A percentile compares a stretch with the other conserved stretches of the same genome.
These are phyloP conservation scores for Phymatocera aterrima DNA, from an alignment of 2,888 invertebrate genomes.

Conservation along the genomic window DNA sequence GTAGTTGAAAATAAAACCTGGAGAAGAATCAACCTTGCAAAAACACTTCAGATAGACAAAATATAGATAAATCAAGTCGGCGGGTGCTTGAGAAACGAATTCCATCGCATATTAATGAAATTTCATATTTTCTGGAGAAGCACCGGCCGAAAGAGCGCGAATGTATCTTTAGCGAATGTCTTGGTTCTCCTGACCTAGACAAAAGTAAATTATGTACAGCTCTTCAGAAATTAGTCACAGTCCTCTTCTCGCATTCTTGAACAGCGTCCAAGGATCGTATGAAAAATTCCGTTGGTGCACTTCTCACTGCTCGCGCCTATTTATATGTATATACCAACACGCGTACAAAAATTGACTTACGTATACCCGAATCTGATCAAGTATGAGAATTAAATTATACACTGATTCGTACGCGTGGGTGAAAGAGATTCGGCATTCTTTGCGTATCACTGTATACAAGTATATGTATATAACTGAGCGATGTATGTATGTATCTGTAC, in stretches of 20 bases:
- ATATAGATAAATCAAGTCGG: background rate
- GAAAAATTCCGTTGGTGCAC: background rate
- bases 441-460: background rate
- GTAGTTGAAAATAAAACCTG: background rate
- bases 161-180: conserved; percentile 53
- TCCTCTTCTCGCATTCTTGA: conserved; percentile 38
- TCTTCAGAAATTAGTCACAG: conserved; percentile 39
- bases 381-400: background rate
- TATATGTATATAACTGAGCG: too few relatives aligned
- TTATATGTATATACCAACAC: background rate
- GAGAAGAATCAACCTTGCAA: background rate
- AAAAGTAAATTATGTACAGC: conserved; percentile 45
- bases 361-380: too few relatives aligned
- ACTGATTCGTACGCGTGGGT: conserved; percentile 21
- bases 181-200: conserved; percentile 47
- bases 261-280: conserved; percentile 35
- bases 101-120: background rate
- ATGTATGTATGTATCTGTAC: too few relatives aligned
- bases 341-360: background rate
- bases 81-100: background rate
- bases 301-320: background rate
- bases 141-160: background rate
- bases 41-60: background rate
- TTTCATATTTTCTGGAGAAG: background rate
- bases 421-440: conserved; percentile 3